These are phyloP conservation scores for Xiphophorus hellerii DNA, from an alignment of 2,113 vertebrate genomes.

Conservation along the genomic window DNA sequence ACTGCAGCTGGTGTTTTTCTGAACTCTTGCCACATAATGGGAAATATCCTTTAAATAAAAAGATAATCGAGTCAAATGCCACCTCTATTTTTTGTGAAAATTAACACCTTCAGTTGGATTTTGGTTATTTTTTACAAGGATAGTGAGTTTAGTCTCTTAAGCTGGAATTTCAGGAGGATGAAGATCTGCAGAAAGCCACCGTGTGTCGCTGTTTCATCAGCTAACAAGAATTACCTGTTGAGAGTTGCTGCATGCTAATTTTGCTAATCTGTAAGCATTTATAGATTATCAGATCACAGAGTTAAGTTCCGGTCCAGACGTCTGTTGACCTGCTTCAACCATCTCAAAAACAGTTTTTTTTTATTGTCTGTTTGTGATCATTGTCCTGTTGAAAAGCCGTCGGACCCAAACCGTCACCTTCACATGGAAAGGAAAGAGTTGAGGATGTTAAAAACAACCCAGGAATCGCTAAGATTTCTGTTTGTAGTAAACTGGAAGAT, in stretches of 20 bases:
- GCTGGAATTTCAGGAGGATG: constrained; percentile 14
- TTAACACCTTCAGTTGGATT: constrained; percentile 1
- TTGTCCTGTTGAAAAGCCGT: background rate
- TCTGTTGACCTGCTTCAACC: background rate
- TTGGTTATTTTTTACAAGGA: background rate
- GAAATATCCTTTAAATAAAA: background rate
- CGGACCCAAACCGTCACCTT: background rate
- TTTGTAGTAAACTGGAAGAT: background rate
- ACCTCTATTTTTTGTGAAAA: constrained; percentile 40
- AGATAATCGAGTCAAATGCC: constrained; percentile 22
- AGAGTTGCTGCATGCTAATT: constrained; percentile 26
- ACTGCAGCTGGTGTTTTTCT: background rate
- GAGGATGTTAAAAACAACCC: background rate
- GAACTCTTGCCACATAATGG: background rate
- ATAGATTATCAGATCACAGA: background rate
- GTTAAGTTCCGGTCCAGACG: background rate
- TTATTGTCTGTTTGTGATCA: background rate
- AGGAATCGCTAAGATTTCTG: background rate
- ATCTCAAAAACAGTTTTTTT: background rate
- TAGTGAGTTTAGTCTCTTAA: constrained; percentile 9
- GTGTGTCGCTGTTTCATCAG: constrained; percentile 11
- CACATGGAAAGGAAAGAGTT: background rate
- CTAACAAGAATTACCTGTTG: background rate
- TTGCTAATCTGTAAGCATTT: constrained; percentile 27
- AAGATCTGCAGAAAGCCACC: constrained; percentile 1